Evolutionary conservation across 1,140 invertebrate genomes (phyloP), one percentile per base, ranked within the genome.

Genomic region (Acromyrmex echinatior): DNA sequence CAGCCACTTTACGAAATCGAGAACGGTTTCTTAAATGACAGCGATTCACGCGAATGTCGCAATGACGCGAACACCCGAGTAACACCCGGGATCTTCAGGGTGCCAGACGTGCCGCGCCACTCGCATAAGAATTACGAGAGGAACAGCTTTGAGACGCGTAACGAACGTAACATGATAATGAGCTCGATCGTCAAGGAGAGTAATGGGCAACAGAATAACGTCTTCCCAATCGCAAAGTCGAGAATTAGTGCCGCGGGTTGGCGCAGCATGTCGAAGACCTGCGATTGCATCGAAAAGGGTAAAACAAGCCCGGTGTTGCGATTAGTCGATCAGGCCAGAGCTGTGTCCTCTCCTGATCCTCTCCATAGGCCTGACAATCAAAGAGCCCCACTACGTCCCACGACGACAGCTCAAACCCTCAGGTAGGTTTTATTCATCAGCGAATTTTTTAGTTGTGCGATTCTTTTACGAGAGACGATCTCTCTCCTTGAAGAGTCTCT

Each of bases 291-390:
- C 53, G 95, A 94, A 63, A 94, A 94, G 71, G 92, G 91, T 49
- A 93, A 94, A 60, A 93, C 90, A 0, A 95, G 94, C 45, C 95
- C 95, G 18, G 91, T 95, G 12, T 90, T 95, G 28, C 90, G 92
- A 87, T 71, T 95, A 21, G 92, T 89, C 25, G 93, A 95, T 80
- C 95, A 96, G 63, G 93, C 96, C 77, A 93, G 96, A 87, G 96
- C 96, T 70, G 94, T 96, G 1, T 96, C 96, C 90, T 96, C 96
- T 68, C 96, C 96, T 68, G 96, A 96, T 94, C 95, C 96, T 81
- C 93, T 96, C 66, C 95, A 96, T 90, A 95, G 94, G 92, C 94
- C 95, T 87, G 95, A 95, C 90, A 93, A 93, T 89, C 93, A 94
- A 62, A 92, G 94, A 92, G 93, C 95, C 88, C 93, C 94, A 86